Conservation (phyloP, 2,797 vertebrate species). For the Muscicapa striata region DNA sequence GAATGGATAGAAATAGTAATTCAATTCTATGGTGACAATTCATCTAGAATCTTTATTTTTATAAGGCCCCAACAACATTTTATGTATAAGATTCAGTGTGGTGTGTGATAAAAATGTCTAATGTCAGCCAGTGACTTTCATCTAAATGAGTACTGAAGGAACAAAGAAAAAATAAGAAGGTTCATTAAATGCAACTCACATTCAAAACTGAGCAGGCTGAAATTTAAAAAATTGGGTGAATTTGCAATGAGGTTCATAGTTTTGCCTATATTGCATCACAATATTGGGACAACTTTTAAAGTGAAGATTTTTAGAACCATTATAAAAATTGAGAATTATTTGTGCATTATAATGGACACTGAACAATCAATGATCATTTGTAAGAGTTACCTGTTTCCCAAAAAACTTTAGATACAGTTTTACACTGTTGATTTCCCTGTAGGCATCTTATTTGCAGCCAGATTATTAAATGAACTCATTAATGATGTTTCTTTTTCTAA, state of each 20-base stretch:
- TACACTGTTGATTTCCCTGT: background rate
- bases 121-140: background rate
- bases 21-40: background rate
- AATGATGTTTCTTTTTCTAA: background rate
- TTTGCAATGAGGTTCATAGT: background rate
- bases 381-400: background rate
- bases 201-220: background rate
- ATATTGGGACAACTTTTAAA: background rate
- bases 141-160: background rate
- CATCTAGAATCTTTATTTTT: constrained; percentile 19
- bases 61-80: background rate
- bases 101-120: background rate
- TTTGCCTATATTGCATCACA: background rate
- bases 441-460: background rate
- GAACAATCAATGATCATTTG: background rate
- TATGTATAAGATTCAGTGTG: background rate
- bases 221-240: background rate
- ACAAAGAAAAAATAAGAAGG: background rate
- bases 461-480: background rate
- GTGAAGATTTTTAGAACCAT: background rate
- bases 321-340: background rate
- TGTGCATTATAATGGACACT: background rate
- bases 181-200: background rate
- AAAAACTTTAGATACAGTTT: background rate
- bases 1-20: background rate